phyloP scores from a whole-genome alignment of 2,113 vertebrate genomes.

The Conger conger region DNA sequence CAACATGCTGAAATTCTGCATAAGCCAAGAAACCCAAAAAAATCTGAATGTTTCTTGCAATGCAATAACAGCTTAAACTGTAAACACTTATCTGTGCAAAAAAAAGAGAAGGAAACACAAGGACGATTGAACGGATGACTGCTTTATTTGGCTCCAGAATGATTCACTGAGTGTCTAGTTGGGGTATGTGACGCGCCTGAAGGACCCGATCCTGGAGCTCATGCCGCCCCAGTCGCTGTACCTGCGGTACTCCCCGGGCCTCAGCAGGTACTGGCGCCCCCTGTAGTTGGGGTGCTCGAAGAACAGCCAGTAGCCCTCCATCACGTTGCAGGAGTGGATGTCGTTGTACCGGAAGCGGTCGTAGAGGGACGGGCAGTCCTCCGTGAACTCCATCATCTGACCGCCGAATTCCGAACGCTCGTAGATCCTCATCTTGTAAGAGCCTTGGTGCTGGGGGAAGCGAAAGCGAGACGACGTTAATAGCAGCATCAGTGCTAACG shows the following conservation, averaged over 20 bases:
- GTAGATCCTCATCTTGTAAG: conserved; percentile 61
- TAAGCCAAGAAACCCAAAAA: background rate
- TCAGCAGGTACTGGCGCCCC: conserved; percentile 60
- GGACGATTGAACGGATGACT: background rate
- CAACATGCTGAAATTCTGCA: background rate
- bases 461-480: background rate
- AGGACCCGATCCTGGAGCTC: conserved; percentile 58
- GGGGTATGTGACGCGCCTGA: conserved; percentile 42
- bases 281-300: conserved; percentile 64
- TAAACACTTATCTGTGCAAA: background rate
- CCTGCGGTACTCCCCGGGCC: conserved; percentile 55
- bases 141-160: background rate
- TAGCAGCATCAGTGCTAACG: background rate
- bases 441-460: conserved; percentile 51
- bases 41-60: background rate
- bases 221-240: conserved; percentile 62
- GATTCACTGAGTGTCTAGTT: background rate
- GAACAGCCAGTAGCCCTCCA: conserved; percentile 67
- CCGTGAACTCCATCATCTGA: conserved; percentile 60
- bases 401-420: conserved; percentile 61
- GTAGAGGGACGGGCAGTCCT: conserved; percentile 60
- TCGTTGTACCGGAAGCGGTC: conserved; percentile 62
- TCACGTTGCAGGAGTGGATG: conserved; percentile 63
- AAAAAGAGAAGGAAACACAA: background rate
- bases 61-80: background rate